Evolutionary conservation across 2,888 invertebrate species (phyloP).

Genomic region (Ichneumoninae sp.): DNA sequence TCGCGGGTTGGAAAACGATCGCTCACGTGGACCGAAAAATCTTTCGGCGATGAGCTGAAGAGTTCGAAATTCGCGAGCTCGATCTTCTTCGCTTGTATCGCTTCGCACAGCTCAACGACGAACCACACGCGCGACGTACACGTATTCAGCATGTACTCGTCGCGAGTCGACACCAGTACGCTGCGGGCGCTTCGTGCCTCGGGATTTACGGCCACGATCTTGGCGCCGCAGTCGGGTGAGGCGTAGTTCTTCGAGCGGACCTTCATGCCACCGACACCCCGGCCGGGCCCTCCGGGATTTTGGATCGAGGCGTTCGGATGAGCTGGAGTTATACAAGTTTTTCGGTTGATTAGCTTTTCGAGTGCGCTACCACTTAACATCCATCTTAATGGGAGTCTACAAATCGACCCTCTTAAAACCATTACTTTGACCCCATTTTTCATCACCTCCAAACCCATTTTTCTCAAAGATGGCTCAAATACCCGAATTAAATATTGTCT

Average conservation of each 20-base stretch:
- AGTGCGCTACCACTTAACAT: too few relatives aligned
- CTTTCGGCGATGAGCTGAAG: slow-evolving; percentile 98
- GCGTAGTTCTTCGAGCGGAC: slow-evolving; percentile 97
- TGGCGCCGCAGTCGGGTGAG: slow-evolving; percentile 98
- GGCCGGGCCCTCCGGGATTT: slow-evolving; percentile 77
- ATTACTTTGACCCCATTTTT: too few relatives aligned
- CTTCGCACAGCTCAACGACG: slow-evolving; percentile 98
- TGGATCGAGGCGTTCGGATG: slow-evolving; percentile 82
- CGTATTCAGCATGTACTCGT: slow-evolving; percentile 99
- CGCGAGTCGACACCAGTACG: slow-evolving; percentile 94
- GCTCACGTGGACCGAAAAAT: slow-evolving; percentile 94
- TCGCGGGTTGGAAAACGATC: slow-evolving; percentile 96
- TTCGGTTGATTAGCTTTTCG: neutral
- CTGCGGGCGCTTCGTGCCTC: slow-evolving; percentile 95
- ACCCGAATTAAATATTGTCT: too few relatives aligned
- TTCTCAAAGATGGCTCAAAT: too few relatives aligned
- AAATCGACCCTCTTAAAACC: too few relatives aligned
- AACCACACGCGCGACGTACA: slow-evolving; percentile 98
- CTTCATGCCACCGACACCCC: slow-evolving; percentile 87
- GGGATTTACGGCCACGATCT: slow-evolving; percentile 96
- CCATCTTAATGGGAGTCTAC: too few relatives aligned
- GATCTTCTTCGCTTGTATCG: slow-evolving; percentile 97
- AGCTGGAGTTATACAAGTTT: slow-evolving; percentile 69
- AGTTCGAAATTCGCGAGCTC: slow-evolving; percentile 99
- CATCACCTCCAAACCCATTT: too few relatives aligned